phyloP scores from a whole-genome alignment of 2,888 invertebrate genomes.

The Eupelmus urozonus region DNA sequence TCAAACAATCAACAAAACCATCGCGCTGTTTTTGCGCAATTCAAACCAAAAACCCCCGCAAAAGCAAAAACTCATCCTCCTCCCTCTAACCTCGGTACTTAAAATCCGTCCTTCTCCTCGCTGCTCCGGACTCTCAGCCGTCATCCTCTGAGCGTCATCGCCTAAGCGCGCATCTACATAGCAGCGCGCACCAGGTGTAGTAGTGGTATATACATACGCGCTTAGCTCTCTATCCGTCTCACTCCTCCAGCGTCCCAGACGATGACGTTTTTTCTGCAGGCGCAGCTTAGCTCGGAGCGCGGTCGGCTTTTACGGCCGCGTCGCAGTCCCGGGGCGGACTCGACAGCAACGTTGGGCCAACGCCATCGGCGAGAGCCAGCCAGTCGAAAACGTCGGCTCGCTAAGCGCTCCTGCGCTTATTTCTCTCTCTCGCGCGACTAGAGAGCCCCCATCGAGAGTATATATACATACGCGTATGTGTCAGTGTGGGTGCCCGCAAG shows the following conservation, averaged over 20 bases:
- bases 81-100: constrained; percentile 17
- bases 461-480: neutral
- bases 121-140: constrained; percentile 18
- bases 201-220: neutral
- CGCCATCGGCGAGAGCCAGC: constrained; percentile 46
- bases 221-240: no score
- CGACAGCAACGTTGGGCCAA: constrained; percentile 35
- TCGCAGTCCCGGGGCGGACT: constrained; percentile 12
- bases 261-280: neutral
- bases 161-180: constrained; percentile 7
- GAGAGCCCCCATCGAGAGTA: neutral
- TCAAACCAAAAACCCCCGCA: no score
- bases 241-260: no score
- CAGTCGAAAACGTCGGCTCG: neutral
- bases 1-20: no score
- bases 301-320: constrained; percentile 17
- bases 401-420: neutral
- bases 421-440: neutral
- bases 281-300: neutral
- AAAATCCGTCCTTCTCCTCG: no score
- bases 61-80: no score
- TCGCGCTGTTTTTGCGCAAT: no score
- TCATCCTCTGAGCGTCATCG: neutral
- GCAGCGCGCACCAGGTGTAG: neutral
- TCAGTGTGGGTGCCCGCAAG: constrained; percentile 10